Percentiles rank a stretch among this genome's conserved stretches.
These are phyloP conservation scores for Opisthograptis luteolata DNA, from an alignment of 2,888 invertebrate genomes.

Conservation along the genomic window DNA sequence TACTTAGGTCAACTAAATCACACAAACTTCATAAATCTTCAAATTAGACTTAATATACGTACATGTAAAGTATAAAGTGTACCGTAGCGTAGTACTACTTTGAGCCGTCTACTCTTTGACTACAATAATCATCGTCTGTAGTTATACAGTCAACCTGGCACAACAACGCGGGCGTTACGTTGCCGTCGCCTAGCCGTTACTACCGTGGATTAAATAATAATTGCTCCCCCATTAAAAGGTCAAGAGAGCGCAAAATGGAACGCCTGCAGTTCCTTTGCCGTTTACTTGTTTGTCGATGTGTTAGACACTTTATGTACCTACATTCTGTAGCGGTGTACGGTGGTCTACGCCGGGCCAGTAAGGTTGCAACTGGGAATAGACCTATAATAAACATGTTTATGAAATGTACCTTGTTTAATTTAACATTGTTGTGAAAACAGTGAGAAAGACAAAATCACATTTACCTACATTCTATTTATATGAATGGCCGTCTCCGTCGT, in stretches of 20 bases:
- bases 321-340: background rate
- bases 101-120: background rate
- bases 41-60: too few species aligned
- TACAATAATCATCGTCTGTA: constrained; percentile 36
- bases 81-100: too few species aligned
- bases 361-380: too few species aligned
- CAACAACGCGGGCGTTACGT: constrained; percentile 52
- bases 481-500: too few species aligned
- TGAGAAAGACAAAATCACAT: too few species aligned
- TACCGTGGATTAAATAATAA: constrained; percentile 63
- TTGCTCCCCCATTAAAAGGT: constrained; percentile 56
- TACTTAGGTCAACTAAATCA: too few species aligned
- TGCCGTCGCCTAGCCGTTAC: constrained; percentile 39
- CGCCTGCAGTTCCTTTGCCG: constrained; percentile 40
- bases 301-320: background rate
- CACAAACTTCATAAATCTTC: too few species aligned
- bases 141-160: constrained; percentile 47
- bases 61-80: too few species aligned
- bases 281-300: constrained; percentile 14
- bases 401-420: too few species aligned
- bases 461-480: too few species aligned
- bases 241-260: constrained; percentile 53
- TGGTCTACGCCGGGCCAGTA: background rate
- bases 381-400: too few species aligned
- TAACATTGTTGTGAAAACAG: too few species aligned